Percentiles rank a stretch among this genome's conserved stretches.
Evolutionary conservation across 2,113 vertebrate genomes (phyloP).

Genomic region (Entelurus aequoreus): DNA sequence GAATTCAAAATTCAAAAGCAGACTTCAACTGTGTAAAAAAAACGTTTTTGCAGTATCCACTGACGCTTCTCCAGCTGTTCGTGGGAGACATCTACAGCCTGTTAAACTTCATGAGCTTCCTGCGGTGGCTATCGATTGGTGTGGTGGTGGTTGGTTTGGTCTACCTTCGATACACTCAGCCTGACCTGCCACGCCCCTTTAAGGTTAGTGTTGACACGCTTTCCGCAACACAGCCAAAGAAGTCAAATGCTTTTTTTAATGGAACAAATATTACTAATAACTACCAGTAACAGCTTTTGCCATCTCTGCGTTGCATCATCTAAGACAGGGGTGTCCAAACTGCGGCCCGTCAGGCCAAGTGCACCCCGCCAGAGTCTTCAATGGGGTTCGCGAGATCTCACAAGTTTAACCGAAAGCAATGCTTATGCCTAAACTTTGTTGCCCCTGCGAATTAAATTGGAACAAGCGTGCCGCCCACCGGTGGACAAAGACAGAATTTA

Average conservation of each 20-base stretch:
- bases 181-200: constrained; percentile 91
- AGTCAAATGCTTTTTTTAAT: background rate
- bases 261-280: background rate
- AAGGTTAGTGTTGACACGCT: constrained; percentile 74
- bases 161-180: constrained; percentile 87
- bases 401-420: too few relatives aligned
- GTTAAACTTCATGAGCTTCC: constrained; percentile 95
- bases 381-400: too few relatives aligned
- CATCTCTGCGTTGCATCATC: background rate
- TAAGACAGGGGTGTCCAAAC: too few relatives aligned
- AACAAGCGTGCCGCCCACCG: too few relatives aligned
- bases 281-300: background rate
- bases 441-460: too few relatives aligned
- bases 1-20: background rate
- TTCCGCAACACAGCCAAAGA: background rate
- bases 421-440: too few relatives aligned
- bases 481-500: too few relatives aligned
- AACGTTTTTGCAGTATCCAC: constrained; percentile 75
- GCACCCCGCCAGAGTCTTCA: too few relatives aligned
- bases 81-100: constrained; percentile 89
- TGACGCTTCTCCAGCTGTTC: constrained; percentile 91
- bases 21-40: background rate
- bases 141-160: constrained; percentile 87
- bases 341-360: too few relatives aligned
- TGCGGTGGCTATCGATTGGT: constrained; percentile 95